phyloP scores from a whole-genome alignment of 2,888 invertebrate species.

The Halictus quadricinctus region DNA sequence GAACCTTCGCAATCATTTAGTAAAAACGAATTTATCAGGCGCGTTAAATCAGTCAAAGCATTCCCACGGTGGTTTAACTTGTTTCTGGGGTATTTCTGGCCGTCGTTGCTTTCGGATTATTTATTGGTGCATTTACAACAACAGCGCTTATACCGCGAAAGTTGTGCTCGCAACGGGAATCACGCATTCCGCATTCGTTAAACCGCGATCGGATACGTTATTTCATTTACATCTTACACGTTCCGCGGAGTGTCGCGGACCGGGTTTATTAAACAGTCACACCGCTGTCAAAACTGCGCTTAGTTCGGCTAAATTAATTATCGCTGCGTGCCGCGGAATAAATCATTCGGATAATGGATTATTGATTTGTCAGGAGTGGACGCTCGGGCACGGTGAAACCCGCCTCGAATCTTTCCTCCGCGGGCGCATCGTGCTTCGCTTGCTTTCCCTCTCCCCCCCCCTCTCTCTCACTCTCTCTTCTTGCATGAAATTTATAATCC shows the following conservation, averaged over 20 bases:
- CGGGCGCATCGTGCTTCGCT: not conserved
- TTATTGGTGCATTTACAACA: not conserved
- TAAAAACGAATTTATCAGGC: not conserved
- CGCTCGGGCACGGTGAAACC: not conserved
- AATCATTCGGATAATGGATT: conserved; percentile 43
- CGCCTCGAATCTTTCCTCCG: not conserved
- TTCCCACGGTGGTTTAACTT: not conserved
- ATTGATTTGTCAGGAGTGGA: conserved; percentile 41
- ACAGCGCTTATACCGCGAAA: conserved; percentile 57
- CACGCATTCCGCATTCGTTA: conserved; percentile 35
- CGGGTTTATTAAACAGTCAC: conserved; percentile 49
- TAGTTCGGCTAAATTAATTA: conserved; percentile 47
- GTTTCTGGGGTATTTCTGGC: not conserved
- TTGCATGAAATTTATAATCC: conserved; percentile 49
- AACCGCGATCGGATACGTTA: conserved; percentile 46
- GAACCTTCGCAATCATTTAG: not conserved
- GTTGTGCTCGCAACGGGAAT: conserved; percentile 41
- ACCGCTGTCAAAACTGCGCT: conserved; percentile 42
- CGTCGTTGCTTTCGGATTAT: not conserved
- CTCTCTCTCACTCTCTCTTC: not conserved
- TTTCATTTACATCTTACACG: conserved; percentile 53
- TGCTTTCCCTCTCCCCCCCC: not conserved
- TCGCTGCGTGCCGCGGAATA: conserved; percentile 29
- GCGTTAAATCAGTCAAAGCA: not conserved
- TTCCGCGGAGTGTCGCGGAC: conserved; percentile 7